Conservation (phyloP, 2,888 invertebrate genomes). For the Lingula anatina region DNA sequence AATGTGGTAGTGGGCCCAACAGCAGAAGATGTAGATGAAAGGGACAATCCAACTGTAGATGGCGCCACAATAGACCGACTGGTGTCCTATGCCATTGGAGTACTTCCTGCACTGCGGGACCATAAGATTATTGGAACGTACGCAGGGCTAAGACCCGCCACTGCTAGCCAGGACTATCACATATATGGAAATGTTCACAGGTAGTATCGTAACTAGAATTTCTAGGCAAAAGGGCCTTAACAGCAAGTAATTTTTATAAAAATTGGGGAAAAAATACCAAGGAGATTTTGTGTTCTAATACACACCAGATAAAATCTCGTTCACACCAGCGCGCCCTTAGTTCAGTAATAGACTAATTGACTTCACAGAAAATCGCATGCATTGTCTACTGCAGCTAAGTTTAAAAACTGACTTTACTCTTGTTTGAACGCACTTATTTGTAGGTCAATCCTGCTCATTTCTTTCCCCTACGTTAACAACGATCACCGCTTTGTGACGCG, state of each 20-base stretch:
- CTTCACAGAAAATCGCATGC: too few relatives aligned
- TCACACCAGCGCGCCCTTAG: too few relatives aligned
- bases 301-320: too few relatives aligned
- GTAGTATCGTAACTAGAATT: slow-evolving; percentile 8
- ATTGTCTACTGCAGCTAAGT: too few relatives aligned
- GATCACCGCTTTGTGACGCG: too few relatives aligned
- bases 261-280: too few relatives aligned
- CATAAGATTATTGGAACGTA: slow-evolving; percentile 22
- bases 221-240: not conserved
- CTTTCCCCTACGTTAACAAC: too few relatives aligned
- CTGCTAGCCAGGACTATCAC: slow-evolving; percentile 33
- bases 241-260: not conserved
- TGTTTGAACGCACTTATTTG: too few relatives aligned
- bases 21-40: slow-evolving; percentile 23
- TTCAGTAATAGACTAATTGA: too few relatives aligned
- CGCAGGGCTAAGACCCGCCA: slow-evolving; percentile 36
- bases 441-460: too few relatives aligned
- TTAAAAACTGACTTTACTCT: too few relatives aligned
- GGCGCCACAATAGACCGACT: slow-evolving; percentile 15
- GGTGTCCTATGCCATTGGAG: slow-evolving; percentile 8
- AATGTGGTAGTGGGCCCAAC: slow-evolving; percentile 39
- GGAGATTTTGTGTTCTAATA: too few relatives aligned
- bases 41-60: slow-evolving; percentile 15
- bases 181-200: slow-evolving; percentile 19
- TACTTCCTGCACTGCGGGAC: slow-evolving; percentile 17